These are phyloP conservation scores for Halcyon chelicuti DNA, from an alignment of 2,797 vertebrate genomes.

Conservation along the genomic window DNA sequence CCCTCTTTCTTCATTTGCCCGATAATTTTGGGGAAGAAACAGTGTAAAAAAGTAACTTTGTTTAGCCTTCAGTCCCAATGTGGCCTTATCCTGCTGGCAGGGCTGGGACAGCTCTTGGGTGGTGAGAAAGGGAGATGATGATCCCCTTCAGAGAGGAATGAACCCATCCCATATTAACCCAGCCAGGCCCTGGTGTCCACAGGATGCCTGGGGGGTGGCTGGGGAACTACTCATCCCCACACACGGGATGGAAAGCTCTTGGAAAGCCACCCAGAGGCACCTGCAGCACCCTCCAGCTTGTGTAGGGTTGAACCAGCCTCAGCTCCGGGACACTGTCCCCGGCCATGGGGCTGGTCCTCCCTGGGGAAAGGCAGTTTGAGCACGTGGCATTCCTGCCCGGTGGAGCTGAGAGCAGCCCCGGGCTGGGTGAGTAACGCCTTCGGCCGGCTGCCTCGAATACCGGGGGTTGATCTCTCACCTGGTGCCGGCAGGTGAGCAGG, in stretches of 20 bases:
- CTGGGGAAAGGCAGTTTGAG: background rate
- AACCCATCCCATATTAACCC: background rate
- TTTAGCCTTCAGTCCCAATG: background rate
- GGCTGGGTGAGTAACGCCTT: background rate
- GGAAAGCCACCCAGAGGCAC: background rate
- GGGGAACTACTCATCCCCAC: background rate
- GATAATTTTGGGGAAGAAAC: background rate
- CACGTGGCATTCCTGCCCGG: background rate
- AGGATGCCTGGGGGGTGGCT: background rate
- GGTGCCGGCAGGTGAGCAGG: background rate
- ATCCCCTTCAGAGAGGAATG: background rate
- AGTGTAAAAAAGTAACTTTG: background rate
- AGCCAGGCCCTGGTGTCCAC: background rate
- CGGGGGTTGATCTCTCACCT: background rate
- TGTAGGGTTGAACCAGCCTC: background rate
- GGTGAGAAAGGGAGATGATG: background rate
- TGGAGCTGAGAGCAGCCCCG: background rate
- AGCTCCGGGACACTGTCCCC: background rate
- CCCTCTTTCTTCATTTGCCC: background rate
- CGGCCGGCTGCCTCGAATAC: background rate
- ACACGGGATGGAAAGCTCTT: background rate
- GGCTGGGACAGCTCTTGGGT: background rate
- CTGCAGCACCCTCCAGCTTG: accelerated
- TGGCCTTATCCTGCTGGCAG: background rate
- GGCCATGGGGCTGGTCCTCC: background rate